phyloP scores from a whole-genome alignment of 1,140 invertebrate species.

The Solenopsis invicta region DNA sequence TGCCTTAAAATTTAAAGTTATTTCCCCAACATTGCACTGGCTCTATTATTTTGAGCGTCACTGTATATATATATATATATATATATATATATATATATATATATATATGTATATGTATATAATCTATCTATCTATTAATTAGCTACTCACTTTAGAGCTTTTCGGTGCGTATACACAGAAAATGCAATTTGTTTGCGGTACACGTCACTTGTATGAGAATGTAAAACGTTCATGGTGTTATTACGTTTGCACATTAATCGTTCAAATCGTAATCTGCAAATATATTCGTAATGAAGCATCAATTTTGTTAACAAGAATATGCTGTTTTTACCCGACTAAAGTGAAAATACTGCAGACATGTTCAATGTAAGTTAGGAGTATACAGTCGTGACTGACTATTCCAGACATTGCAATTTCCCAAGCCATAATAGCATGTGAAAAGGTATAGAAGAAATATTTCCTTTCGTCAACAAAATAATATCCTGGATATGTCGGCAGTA shows the following conservation, averaged over 20 bases:
- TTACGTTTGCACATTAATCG: background rate
- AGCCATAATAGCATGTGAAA: background rate
- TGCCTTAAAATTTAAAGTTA: no score
- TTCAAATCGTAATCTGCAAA: slow-evolving; percentile 48
- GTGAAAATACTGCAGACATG: slow-evolving; percentile 61
- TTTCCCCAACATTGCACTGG: no score
- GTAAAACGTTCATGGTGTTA: background rate
- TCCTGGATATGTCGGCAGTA: background rate
- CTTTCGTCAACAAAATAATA: slow-evolving; percentile 55
- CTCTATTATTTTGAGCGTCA: no score
- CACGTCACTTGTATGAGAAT: background rate
- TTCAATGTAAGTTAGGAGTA: slow-evolving; percentile 33
- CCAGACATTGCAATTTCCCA: slow-evolving; percentile 16
- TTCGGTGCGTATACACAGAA: slow-evolving; percentile 8
- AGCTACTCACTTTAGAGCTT: slow-evolving; percentile 39
- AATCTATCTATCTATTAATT: no score
- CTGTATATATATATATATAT: no score
- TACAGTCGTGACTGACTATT: slow-evolving; percentile 42
- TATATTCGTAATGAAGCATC: no score
- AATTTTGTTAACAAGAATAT: no score
- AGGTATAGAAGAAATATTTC: slow-evolving; percentile 44
- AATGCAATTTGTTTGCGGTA: slow-evolving; percentile 32
- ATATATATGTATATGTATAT: no score
- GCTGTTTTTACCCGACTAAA: slow-evolving; percentile 49
- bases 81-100: no score